Percentiles rank a stretch among this genome's conserved stretches.
These are phyloP conservation scores for Sciurus vulgaris DNA, from an alignment of 2,797 vertebrate genomes.

Conservation along the genomic window DNA sequence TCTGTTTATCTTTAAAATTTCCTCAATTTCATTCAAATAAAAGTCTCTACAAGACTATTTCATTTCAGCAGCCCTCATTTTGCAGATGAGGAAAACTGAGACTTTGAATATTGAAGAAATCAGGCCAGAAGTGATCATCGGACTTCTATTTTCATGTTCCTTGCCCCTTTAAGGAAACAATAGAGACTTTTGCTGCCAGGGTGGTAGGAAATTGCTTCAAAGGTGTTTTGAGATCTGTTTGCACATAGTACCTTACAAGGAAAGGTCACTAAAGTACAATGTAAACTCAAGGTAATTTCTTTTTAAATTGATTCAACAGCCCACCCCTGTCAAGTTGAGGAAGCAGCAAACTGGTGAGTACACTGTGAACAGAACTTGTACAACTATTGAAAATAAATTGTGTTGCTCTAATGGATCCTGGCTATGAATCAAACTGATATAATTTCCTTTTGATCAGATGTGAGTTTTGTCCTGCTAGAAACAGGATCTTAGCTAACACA, in stretches of 20 bases:
- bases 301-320: conserved; percentile 21
- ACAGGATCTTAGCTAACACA: too few relatives aligned
- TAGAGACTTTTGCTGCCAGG: neutral
- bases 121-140: neutral
- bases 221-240: neutral
- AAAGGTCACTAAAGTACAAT: conserved; percentile 35
- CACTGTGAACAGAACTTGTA: conserved; percentile 42
- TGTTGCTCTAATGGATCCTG: conserved; percentile 15
- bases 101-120: neutral
- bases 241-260: neutral
- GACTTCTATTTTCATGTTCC: neutral
- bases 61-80: neutral
- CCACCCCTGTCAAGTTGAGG: neutral
- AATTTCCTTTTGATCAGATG: neutral
- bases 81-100: neutral
- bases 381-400: conserved; percentile 53
- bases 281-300: conserved; percentile 43
- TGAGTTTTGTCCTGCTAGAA: neutral
- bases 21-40: neutral
- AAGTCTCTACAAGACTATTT: neutral
- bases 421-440: conserved; percentile 1
- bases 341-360: neutral
- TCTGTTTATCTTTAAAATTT: neutral
- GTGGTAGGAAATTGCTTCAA: neutral
- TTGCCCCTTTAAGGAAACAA: neutral